Percentiles rank a stretch among this genome's conserved stretches.
Conservation (phyloP, 2,888 invertebrate species). For the Chorisops tibialis region DNA sequence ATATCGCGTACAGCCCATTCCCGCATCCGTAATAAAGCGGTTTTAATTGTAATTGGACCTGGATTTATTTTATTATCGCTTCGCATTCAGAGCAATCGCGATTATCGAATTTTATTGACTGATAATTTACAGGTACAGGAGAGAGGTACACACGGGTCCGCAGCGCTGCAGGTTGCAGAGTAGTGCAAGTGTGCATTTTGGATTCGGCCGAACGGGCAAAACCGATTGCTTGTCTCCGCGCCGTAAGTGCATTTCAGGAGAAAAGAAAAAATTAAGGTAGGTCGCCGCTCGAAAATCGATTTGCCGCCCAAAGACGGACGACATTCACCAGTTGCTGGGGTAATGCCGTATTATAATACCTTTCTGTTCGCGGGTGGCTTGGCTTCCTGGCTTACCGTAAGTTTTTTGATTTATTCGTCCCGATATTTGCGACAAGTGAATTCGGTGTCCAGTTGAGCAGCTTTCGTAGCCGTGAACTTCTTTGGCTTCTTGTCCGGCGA, state of each 20-base stretch:
- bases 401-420: constrained; percentile 9
- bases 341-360: background rate
- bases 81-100: constrained; percentile 15
- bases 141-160: background rate
- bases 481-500: constrained; percentile 9
- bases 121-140: constrained; percentile 28
- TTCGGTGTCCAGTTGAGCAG: constrained; percentile 7
- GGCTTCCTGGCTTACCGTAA: constrained; percentile 13
- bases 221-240: too few species aligned
- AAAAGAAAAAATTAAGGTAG: too few species aligned
- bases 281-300: too few species aligned
- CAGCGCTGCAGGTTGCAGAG: background rate
- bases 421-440: constrained; percentile 16
- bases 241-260: too few species aligned
- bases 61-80: constrained; percentile 33
- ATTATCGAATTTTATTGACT: constrained; percentile 28
- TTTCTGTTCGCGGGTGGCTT: constrained; percentile 17
- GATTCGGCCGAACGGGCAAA: too few species aligned
- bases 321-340: too few species aligned
- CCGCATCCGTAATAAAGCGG: constrained; percentile 31
- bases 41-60: constrained; percentile 34
- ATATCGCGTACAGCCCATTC: constrained; percentile 11
- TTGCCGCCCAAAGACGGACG: too few species aligned
- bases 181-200: too few species aligned
- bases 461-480: constrained; percentile 15